Conservation (phyloP, 2,113 vertebrate genomes). For the Silurus glanis region DNA sequence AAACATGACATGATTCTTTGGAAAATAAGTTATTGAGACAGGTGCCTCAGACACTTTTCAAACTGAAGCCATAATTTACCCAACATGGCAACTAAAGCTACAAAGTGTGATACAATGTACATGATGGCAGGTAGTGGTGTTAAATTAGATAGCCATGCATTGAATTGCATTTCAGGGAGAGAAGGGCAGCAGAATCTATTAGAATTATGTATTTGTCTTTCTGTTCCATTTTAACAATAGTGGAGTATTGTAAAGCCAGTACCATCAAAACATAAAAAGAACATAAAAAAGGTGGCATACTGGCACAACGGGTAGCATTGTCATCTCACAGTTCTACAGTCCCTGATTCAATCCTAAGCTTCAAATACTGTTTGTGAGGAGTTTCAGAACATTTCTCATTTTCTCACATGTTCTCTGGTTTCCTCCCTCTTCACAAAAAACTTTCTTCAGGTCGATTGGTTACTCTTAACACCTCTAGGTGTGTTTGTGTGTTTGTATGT, state of each 20-base stretch:
- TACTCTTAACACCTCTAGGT: neutral
- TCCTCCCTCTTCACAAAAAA: neutral
- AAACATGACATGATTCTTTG: slow-evolving; percentile 43
- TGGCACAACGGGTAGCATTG: neutral
- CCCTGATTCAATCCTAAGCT: neutral
- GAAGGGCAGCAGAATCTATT: neutral
- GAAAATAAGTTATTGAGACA: slow-evolving; percentile 47
- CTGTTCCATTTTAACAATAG: neutral
- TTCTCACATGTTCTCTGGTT: slow-evolving; percentile 7
- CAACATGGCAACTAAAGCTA: slow-evolving; percentile 25
- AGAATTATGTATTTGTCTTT: neutral
- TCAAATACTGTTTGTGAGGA: neutral
- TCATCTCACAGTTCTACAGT: neutral
- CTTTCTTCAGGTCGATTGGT: neutral
- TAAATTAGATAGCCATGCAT: slow-evolving; percentile 10
- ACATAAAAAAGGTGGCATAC: neutral
- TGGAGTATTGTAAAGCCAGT: neutral
- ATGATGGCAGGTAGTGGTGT: slow-evolving; percentile 34
- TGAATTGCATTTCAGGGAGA: slow-evolving; percentile 17
- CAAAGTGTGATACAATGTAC: slow-evolving; percentile 35
- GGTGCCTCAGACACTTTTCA: slow-evolving; percentile 29
- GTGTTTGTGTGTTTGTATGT: neutral
- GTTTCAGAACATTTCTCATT: neutral
- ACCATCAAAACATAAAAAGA: neutral
- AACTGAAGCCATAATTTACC: slow-evolving; percentile 42